Evolutionary conservation across 2,113 vertebrate genomes (phyloP), one percentile per base, ranked within the genome.

Genomic region (Hydrolagus affinis): DNA sequence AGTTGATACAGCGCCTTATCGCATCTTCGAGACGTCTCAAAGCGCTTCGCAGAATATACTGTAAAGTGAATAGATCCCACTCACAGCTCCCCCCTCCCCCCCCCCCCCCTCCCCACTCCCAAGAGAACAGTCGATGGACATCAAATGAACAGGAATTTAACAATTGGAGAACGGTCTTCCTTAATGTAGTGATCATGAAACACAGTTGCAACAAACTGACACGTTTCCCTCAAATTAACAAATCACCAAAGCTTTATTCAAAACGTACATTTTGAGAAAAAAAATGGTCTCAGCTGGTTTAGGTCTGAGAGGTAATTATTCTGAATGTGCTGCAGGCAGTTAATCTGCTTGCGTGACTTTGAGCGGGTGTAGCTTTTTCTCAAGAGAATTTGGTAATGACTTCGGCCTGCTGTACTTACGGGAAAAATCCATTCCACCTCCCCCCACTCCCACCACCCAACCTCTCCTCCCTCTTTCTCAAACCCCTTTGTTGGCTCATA

Each of bases 251-350:
- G 28, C 66, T 83, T 83, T 30, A 83, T 83, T 32, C 10, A 19
- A 66, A 21, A 2, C 28, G 1, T 11, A 28, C 11, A 68, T 11
- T 83, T 68, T 83, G 60, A 83, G 66, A 17, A 32, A 83, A 83
- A 66, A 83, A 83, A 66, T 23, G 11, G 77, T 66, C 62, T 83
- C 78, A 68, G 62, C 78, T 83, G 78, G 60, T 25, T 11, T 83
- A 10, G 9, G 62, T 30, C 25, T 19, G 11, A 83, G 25, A 66
- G 21, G 60, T 68, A 83, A 68, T 83, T 30, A 83, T 68, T 66
- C 28, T 64, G 28, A 32, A 28, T 8, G 78, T 9, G 78, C 62
- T 28, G 2, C 30, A 28, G 62, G 62, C 78, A 66, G 25, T 64
- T 19, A 66, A 83, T 68, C 78, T 83, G 60, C 44, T 44, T 44